Evolutionary conservation across 2,888 invertebrate genomes (phyloP).

Genomic region (Heliconius charithonia): DNA sequence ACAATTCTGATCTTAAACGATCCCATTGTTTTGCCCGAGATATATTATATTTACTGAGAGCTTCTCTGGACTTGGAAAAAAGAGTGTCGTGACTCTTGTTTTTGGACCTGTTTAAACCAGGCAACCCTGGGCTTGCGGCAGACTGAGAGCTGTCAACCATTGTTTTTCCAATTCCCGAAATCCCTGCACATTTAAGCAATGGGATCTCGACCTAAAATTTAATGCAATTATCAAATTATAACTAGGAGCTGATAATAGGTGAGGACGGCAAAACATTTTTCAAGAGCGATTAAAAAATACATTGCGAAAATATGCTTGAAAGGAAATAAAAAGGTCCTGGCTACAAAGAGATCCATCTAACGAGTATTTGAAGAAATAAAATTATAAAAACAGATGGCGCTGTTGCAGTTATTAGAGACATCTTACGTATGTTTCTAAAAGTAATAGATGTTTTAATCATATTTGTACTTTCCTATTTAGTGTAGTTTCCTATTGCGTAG

Average conservation of each 20-base stretch:
- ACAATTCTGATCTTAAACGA: conserved; percentile 10
- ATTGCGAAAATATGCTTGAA: neutral
- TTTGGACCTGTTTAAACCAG: too few relatives aligned
- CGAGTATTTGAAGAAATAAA: neutral
- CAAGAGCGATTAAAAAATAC: neutral
- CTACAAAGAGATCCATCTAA: neutral
- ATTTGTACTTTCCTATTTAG: neutral
- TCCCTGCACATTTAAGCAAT: too few relatives aligned
- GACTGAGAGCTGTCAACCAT: too few relatives aligned
- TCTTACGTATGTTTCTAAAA: neutral
- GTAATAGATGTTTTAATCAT: neutral
- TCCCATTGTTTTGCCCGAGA: neutral
- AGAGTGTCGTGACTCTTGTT: too few relatives aligned
- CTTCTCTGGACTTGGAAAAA: neutral
- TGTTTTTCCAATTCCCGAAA: too few relatives aligned
- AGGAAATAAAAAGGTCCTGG: too few relatives aligned
- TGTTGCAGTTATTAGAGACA: neutral
- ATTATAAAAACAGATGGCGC: neutral
- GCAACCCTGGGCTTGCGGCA: too few relatives aligned
- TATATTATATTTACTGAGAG: neutral
- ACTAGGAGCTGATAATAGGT: too few relatives aligned
- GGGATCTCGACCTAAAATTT: too few relatives aligned
- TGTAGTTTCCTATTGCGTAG: neutral
- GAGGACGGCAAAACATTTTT: too few relatives aligned
- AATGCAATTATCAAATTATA: too few relatives aligned